These are phyloP conservation scores for Dolichomitus sp. DNA, from an alignment of 2,888 invertebrate species.

Conservation along the genomic window DNA sequence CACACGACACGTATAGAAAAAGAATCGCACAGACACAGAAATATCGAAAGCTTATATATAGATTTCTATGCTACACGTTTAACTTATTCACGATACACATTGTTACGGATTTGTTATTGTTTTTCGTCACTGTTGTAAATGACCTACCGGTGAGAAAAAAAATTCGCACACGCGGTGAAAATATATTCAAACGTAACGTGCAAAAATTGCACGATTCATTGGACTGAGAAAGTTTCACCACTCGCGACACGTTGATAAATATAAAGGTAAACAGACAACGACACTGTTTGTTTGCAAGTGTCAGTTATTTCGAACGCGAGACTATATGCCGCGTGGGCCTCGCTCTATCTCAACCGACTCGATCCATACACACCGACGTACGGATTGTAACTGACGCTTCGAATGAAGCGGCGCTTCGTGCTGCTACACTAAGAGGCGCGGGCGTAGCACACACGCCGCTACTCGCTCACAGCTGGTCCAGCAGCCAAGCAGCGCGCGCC, in stretches of 20 bases:
- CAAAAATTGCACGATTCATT: not conserved
- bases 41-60: not conserved
- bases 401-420: constrained; percentile 40
- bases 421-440: constrained; percentile 28
- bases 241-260: constrained; percentile 18
- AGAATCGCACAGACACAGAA: constrained; percentile 2
- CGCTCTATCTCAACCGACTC: constrained; percentile 43
- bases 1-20: constrained; percentile 45
- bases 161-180: not conserved
- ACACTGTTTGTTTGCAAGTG: constrained; percentile 27
- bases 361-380: constrained; percentile 76
- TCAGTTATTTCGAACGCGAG: constrained; percentile 57
- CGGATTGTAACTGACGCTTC: constrained; percentile 80
- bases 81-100: constrained; percentile 9
- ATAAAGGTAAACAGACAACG: constrained; percentile 22
- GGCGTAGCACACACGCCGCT: constrained; percentile 33
- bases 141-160: not conserved
- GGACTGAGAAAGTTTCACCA: constrained; percentile 3
- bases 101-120: not conserved
- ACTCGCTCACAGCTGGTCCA: constrained; percentile 46
- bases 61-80: not conserved
- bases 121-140: not conserved
- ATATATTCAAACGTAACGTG: not conserved
- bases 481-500: constrained; percentile 33
- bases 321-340: constrained; percentile 25